Percentiles rank a stretch among this genome's conserved stretches.
These are phyloP conservation scores for Meles meles DNA, from an alignment of 2,113 vertebrate genomes.

Conservation along the genomic window DNA sequence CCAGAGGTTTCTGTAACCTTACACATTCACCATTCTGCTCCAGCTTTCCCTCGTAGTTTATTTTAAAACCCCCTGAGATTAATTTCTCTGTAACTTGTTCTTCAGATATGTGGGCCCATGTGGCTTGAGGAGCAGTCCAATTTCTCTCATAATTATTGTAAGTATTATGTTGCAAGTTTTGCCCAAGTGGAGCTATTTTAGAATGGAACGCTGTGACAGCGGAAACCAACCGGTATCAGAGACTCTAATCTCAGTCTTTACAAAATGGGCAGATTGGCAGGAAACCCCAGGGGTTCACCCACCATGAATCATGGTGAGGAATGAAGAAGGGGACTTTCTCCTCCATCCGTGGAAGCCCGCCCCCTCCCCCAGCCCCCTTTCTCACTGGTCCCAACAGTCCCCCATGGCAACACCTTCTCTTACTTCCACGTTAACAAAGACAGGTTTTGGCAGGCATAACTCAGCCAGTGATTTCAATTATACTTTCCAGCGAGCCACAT, in stretches of 20 bases:
- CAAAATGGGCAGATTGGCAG: slow-evolving; percentile 16
- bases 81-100: slow-evolving; percentile 51
- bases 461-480: slow-evolving; percentile 61
- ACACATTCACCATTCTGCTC: not conserved
- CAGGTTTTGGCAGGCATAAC: not conserved
- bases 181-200: slow-evolving; percentile 24
- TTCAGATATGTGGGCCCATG: not conserved
- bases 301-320: not conserved
- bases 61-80: not conserved
- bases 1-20: not conserved
- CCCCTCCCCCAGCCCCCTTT: not conserved
- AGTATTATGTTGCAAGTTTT: slow-evolving; percentile 37
- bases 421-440: not conserved
- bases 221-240: not conserved
- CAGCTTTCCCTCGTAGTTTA: slow-evolving; percentile 31
- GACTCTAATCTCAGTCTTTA: slow-evolving; percentile 1
- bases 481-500: slow-evolving; percentile 45
- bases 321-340: not conserved
- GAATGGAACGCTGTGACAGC: slow-evolving; percentile 1
- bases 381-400: not conserved
- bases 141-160: slow-evolving; percentile 11
- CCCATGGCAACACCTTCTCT: not conserved
- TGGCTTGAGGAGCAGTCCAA: not conserved
- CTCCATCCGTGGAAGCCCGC: not conserved
- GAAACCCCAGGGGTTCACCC: not conserved